A percentile compares a stretch with the other conserved stretches of the same genome.
These are phyloP conservation scores for Zoanthus solanderi DNA, from an alignment of 92 coral and sea anemone genomes.

Conservation along the genomic window DNA sequence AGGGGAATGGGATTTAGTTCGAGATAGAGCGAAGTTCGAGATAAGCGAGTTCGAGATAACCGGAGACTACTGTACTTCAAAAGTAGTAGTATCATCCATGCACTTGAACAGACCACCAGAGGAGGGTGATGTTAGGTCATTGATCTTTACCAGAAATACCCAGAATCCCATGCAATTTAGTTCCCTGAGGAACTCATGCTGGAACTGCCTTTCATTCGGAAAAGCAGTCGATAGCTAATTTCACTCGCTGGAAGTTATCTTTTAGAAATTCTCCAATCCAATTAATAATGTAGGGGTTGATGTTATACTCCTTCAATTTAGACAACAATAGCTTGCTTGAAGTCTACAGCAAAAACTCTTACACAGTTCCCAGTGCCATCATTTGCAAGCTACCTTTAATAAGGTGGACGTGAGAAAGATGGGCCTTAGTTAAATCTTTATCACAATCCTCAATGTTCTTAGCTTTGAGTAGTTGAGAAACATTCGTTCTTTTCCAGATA, in stretches of 20 bases:
- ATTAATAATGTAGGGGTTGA: not conserved
- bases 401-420: constrained; percentile 39
- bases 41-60: too few species aligned
- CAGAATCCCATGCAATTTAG: too few species aligned
- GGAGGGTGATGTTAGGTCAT: too few species aligned
- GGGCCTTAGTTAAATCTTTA: constrained; percentile 18
- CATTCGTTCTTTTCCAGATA: constrained; percentile 44
- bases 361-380: not conserved
- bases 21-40: too few species aligned
- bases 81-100: too few species aligned
- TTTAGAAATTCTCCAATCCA: not conserved
- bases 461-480: constrained; percentile 44
- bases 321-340: not conserved
- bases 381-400: not conserved
- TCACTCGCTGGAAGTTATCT: not conserved
- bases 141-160: too few species aligned
- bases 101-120: too few species aligned
- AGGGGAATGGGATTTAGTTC: too few species aligned
- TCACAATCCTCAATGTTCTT: not conserved
- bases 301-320: not conserved
- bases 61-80: too few species aligned
- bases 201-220: not conserved
- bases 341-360: not conserved
- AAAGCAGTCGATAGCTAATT: not conserved
- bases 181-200: not conserved